A percentile compares a stretch with the other conserved stretches of the same genome.
phyloP scores from a whole-genome alignment of 2,113 vertebrate species.

The Symphodus melops region DNA sequence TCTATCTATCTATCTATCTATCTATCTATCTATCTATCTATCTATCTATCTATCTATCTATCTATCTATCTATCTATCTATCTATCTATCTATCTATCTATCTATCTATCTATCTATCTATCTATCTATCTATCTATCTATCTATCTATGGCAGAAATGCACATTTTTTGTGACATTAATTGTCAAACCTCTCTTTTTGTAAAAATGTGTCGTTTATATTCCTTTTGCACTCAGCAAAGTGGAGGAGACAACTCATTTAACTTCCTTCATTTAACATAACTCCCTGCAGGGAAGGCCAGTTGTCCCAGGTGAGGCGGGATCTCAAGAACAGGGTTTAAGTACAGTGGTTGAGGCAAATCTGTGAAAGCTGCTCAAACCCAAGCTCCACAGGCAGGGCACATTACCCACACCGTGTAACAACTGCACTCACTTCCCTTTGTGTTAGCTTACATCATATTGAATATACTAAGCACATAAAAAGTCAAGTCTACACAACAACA shows the following conservation, averaged over 20 bases:
- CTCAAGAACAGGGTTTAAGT: constrained; percentile 52
- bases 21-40: too few relatives aligned
- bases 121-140: too few relatives aligned
- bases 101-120: too few relatives aligned
- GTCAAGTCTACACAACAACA: not conserved
- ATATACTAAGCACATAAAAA: not conserved
- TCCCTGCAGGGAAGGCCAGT: constrained; percentile 14
- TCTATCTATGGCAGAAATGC: too few relatives aligned
- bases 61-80: too few relatives aligned
- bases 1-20: too few relatives aligned
- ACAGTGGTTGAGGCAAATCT: constrained; percentile 32
- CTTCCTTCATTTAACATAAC: constrained; percentile 38
- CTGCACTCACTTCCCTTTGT: constrained; percentile 5
- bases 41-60: too few relatives aligned
- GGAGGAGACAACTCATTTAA: constrained; percentile 39
- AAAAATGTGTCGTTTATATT: not conserved
- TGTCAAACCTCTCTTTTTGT: too few relatives aligned
- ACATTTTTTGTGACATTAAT: too few relatives aligned
- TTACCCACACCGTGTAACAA: constrained; percentile 5
- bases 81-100: too few relatives aligned
- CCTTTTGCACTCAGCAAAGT: not conserved
- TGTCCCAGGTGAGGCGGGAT: constrained; percentile 16
- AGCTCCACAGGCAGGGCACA: constrained; percentile 17
- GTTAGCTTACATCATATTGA: constrained; percentile 1
- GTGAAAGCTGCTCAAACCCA: constrained; percentile 45